Evolutionary conservation across 1,140 invertebrate species (phyloP), one percentile per base, ranked within the genome.

Genomic region (Ceratosolen fusciceps): DNA sequence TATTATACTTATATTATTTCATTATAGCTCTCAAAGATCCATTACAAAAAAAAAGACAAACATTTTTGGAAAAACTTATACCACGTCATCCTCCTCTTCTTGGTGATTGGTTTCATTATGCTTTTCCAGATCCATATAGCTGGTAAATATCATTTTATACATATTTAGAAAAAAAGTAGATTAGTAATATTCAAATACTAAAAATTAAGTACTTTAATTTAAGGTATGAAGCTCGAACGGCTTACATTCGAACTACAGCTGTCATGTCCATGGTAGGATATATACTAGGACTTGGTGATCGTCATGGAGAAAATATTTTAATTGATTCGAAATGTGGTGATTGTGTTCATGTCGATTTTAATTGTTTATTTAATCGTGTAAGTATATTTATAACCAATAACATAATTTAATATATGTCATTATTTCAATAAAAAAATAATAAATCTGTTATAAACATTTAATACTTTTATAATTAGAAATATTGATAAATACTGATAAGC

Each of bases 181-280:
- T 49, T 49, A 49, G n/a, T 10, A 49, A 29, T 52, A 71, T 37
- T 56, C 24, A 60, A 54, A 19, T 56, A 31, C n/a, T 52, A 65
- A 54, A 52, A 56, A 21, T n/a, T n/a, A n/a, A n/a, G n/a, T n/a
- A n/a, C n/a, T n/a, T n/a, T n/a, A 26, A 73, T 77, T 80, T 71
- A 80, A 93, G 93, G 94, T 96, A 96, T 83, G 92, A 94, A 86
- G 98, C 98, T 0, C 90, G 98, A 78, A 93, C 94, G 10, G 93
- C 95, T 0, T 99, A 97, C 86, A 95, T 96, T 71, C 92, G 96
- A 80, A 98, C 98, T 10, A 93, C 95, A 19, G 98, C 98, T 60
- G 98, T 99, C 0, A 99, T 99, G 95, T 98, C 97, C 0, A 98
- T 99, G 92, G 96, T 99, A 65, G 98, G 99, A 52, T 99, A 99